Percentiles rank a stretch among this genome's conserved stretches.
Conservation (phyloP, 23 tunicate genomes). For the Halocynthia aurantium region DNA sequence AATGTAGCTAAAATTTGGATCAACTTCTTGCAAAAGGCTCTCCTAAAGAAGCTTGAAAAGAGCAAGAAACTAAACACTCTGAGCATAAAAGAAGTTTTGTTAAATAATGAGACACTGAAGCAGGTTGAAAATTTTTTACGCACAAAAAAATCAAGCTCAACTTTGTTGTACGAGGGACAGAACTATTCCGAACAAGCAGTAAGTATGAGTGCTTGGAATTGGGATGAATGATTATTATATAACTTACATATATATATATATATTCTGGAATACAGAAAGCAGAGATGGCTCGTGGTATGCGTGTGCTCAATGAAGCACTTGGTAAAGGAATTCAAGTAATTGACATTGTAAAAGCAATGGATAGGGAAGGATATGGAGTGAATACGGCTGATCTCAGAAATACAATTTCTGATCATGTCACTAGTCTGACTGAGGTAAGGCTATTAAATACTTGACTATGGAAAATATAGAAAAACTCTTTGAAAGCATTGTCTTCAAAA, state of each 20-base stretch:
- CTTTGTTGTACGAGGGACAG: constrained; percentile 24
- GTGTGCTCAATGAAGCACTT: constrained; percentile 1
- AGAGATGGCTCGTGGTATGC: constrained; percentile 3
- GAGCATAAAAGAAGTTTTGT: constrained; percentile 56
- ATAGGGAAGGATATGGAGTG: constrained; percentile 6
- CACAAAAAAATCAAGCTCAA: not conserved
- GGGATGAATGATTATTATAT: not conserved
- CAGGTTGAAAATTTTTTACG: not conserved
- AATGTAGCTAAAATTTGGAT: not conserved
- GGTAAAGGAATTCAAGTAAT: not conserved
- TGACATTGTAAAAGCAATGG: constrained; percentile 22
- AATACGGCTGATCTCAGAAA: constrained; percentile 13
- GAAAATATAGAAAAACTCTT: too few species aligned
- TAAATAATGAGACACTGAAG: constrained; percentile 17
- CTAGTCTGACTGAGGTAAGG: constrained; percentile 14
- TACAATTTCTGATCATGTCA: constrained; percentile 16
- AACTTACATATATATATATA: not conserved
- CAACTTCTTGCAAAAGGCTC: constrained; percentile 6
- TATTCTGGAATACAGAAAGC: too few species aligned
- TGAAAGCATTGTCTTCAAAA: too few species aligned
- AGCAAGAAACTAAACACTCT: constrained; percentile 30
- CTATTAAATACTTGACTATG: too few species aligned
- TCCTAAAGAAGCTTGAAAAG: constrained; percentile 43
- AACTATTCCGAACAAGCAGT: constrained; percentile 4
- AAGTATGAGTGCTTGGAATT: not conserved